These are phyloP conservation scores for Enteromius viviparus DNA, from an alignment of 2,797 vertebrate species.

Conservation along the genomic window DNA sequence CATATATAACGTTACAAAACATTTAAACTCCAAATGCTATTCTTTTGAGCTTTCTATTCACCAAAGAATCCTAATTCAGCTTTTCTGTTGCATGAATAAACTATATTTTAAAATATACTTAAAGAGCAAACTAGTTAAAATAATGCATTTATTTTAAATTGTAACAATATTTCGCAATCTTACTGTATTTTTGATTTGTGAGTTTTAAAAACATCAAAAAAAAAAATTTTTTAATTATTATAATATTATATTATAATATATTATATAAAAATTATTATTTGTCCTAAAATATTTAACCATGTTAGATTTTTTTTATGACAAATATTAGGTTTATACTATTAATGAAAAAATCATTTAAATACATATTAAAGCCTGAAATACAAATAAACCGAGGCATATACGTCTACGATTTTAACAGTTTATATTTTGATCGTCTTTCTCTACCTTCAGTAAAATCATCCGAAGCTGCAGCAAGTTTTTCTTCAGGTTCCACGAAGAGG, in stretches of 20 bases:
- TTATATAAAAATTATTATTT: neutral
- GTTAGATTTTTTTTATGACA: neutral
- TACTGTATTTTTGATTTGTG: too few relatives aligned
- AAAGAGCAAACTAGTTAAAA: neutral
- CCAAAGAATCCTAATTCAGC: neutral
- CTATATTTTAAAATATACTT: too few relatives aligned
- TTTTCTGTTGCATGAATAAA: neutral
- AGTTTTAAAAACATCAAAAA: too few relatives aligned
- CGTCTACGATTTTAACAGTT: too few relatives aligned
- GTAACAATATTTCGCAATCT: neutral
- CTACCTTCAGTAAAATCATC: conserved; percentile 65
- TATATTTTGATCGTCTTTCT: neutral
- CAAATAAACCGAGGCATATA: conserved; percentile 3
- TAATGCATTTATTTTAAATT: neutral
- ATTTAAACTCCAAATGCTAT: neutral
- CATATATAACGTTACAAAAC: neutral
- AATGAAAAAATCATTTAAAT: neutral
- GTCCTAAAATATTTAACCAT: neutral
- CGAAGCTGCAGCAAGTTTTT: neutral
- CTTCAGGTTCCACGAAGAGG: conserved; percentile 63
- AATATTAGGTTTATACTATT: neutral
- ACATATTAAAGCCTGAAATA: neutral
- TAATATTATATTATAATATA: too few relatives aligned
- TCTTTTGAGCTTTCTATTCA: neutral
- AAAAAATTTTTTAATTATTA: too few relatives aligned